Evolutionary conservation across 1,140 invertebrate species (phyloP).

Genomic region (Zaprionus ornatus): DNA sequence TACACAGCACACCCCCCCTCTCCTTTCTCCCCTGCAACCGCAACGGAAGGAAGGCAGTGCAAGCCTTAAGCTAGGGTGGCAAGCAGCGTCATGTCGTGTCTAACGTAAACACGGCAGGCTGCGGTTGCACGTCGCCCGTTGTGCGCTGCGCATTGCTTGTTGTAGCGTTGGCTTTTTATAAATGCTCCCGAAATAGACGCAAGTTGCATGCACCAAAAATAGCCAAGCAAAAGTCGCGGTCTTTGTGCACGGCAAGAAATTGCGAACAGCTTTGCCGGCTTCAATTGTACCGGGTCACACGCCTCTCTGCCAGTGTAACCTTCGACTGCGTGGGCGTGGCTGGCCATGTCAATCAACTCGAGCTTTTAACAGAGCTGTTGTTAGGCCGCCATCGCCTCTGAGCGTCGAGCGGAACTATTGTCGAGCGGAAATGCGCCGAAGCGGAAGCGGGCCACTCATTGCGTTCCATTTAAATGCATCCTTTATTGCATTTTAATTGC

Average conservation of each 20-base stretch:
- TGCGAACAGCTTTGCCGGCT: neutral
- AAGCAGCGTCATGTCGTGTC: constrained; percentile 56
- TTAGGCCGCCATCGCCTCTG: constrained; percentile 17
- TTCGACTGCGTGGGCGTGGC: neutral
- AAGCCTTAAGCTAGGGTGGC: neutral
- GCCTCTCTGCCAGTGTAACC: neutral
- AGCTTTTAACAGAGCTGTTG: constrained; percentile 58
- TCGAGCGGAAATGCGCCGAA: constrained; percentile 38
- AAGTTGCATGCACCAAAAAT: constrained; percentile 72
- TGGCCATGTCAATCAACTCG: constrained; percentile 70
- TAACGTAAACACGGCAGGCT: constrained; percentile 58
- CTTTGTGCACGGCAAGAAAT: neutral
- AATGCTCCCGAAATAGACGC: constrained; percentile 66
- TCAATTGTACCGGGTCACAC: neutral
- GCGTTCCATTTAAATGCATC: constrained; percentile 67
- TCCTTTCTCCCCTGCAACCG: neutral
- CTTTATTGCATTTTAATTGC: constrained; percentile 80
- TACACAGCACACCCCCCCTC: neutral
- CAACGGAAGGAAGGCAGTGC: constrained; percentile 1
- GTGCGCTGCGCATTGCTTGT: neutral
- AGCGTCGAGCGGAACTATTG: constrained; percentile 32
- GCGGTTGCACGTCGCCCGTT: constrained; percentile 53
- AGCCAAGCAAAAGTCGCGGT: constrained; percentile 25
- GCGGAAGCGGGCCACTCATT: constrained; percentile 53
- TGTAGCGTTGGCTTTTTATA: constrained; percentile 51